These are phyloP conservation scores for Hypotaenidia okinawae DNA, from an alignment of 2,797 vertebrate species.

Conservation along the genomic window DNA sequence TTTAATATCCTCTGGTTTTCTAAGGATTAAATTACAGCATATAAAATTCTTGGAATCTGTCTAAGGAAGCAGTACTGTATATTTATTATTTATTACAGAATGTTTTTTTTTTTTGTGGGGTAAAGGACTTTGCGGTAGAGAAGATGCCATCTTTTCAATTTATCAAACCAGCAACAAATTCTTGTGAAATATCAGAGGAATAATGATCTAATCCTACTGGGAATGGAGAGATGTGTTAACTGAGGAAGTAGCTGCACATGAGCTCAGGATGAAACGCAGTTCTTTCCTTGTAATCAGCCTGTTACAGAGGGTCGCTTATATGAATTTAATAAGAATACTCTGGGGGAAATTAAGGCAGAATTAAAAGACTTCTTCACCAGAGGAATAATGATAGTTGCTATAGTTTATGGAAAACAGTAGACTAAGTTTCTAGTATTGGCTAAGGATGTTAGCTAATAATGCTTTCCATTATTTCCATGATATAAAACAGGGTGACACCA, in stretches of 20 bases:
- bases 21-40: conserved; percentile 81
- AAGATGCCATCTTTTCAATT: conserved; percentile 67
- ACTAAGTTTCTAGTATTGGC: neutral
- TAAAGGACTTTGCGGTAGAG: conserved; percentile 35
- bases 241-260: conserved; percentile 41
- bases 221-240: conserved; percentile 35
- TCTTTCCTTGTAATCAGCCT: conserved; percentile 18
- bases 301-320: neutral
- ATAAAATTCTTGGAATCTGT: conserved; percentile 83
- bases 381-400: neutral
- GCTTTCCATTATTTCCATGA: neutral
- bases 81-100: conserved; percentile 77
- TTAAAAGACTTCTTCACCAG: neutral
- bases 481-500: neutral
- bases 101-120: neutral
- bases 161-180: conserved; percentile 63
- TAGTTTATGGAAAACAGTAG: conserved; percentile 8
- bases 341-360: neutral
- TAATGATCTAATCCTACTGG: conserved; percentile 42
- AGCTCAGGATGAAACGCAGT: conserved; percentile 9
- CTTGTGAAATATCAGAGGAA: conserved; percentile 52
- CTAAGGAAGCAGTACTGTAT: conserved; percentile 72
- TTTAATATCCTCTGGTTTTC: conserved; percentile 84
- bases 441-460: neutral
- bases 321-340: neutral